Base-by-base conservation (phyloP, 2,113 vertebrate species). In the Centropristis striata region DNA sequence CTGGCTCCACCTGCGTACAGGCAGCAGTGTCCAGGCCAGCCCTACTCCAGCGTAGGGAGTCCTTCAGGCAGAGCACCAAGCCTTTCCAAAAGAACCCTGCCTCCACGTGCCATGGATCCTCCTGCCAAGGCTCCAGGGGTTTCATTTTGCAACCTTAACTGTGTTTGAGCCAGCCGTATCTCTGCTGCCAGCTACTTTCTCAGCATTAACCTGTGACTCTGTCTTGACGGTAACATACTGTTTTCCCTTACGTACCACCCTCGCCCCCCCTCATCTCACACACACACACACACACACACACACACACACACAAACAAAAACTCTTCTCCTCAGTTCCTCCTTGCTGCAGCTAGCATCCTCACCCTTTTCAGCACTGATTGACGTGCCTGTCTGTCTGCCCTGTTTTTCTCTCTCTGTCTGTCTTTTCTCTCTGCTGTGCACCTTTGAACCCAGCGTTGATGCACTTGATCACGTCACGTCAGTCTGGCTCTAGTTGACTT, bases 61-160 rank as follows among this genome's bases (percentile, higher is more conserved):
- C 86, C 85, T 82, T 83, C 72, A 80, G 86, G 91, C 88, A 5
- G 23, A 14, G 69, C 2, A 87, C 91, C 91, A 91, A 91, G 76
- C 57, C 85, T 90, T 75, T 78, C 51, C 68, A 79, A 83, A 84
- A 83, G 85, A 58, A 64, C 77, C 68, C 69, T 65, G 61, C 60
- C 67, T 87, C 84, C 88, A 87, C 79, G 90, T 91, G 88, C 88
- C 87, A 46, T 3, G 44, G 49, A 58, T 84, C 70, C 67, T 76
- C 59, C 80, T 91, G 89, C 93, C 92, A 94, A 87, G 75, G 57
- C 78, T 89, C 68, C 61, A 21, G 85, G 79, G 87, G 64, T 90
- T 93, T 90, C 81, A 71, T 90, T 32, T 88, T 85, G 54, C 76
- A 84, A 69, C 82, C 60, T 76, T 76, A 81, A 65, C 75, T 73